Evolutionary conservation across 2,797 vertebrate species (phyloP), one percentile per base, ranked within the genome.

Genomic region (Thaleichthys pacificus): DNA sequence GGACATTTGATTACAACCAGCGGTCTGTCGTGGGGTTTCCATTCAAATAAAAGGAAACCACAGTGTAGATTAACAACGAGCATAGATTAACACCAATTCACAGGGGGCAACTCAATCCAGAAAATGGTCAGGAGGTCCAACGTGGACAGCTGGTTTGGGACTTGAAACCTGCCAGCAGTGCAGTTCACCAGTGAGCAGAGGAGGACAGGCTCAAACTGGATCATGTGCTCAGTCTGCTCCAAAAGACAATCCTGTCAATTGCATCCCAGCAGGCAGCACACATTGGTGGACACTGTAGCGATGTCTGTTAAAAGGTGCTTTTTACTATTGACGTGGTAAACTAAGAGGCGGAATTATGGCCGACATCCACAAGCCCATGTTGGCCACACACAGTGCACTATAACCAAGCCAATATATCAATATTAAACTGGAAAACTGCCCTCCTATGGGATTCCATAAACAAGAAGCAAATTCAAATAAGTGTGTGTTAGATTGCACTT

Each of bases 21-120:
- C 17, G 5, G 26, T 63, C 7, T 64, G 15, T 7, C 61, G 17
- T 7, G 17, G 26, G 30, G 15, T 54, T 51, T 51, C 7, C 26
- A 26, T 54, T n/a, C n/a, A 54, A 3, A 3, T 12, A 24, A 51
- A 67, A 30, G 66, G 7, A 54, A 24, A 56, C 51, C 19, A n/a
- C 51, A 67, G 26, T 4, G 4, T 22, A n/a, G 47, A 51, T 65
- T 60, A 65, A 64, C 70, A 72, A 8, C 12, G 51, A 66, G 21
- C 24, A 6, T 47, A 65, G 68, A 75, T 51, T 75, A 70, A 63
- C 38, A 42, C 38, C 66, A 61, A 75, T 57, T 65, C 73, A 62
- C n/a, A 3, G 0, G n/a, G 67, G 56, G 42, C 56, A 60, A 73
- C 54, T 57, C 60, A 66, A 58, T 15, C 65, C 66, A 64, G 19